A percentile compares a stretch with the other conserved stretches of the same genome.
Evolutionary conservation across 2,113 vertebrate species (phyloP).

Genomic region (Leptosomus discolor): DNA sequence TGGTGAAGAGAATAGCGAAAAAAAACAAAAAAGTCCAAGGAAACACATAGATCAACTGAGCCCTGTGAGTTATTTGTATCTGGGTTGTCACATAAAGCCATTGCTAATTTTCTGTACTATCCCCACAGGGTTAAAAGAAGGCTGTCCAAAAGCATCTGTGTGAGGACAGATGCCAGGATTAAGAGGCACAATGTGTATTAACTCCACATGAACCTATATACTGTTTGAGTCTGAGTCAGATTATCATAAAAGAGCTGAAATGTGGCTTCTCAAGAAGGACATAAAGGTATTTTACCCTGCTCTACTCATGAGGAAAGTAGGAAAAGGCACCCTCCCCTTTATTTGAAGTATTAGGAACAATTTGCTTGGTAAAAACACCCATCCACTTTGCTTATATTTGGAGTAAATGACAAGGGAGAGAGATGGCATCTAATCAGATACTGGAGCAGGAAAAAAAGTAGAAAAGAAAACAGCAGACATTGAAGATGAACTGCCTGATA

Average conservation of each 20-base stretch:
- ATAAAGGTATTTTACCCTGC: neutral
- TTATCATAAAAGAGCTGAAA: neutral
- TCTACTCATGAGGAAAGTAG: neutral
- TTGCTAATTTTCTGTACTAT: conserved; percentile 17
- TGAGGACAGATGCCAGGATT: neutral
- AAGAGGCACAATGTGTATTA: neutral
- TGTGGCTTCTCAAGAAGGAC: neutral
- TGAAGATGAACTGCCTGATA: neutral
- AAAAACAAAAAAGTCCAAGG: neutral
- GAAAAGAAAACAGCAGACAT: neutral
- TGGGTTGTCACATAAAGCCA: neutral
- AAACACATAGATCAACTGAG: neutral
- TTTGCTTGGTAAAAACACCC: neutral
- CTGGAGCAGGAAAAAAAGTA: neutral
- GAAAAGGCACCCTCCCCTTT: neutral
- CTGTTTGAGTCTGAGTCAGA: neutral
- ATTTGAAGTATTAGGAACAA: neutral
- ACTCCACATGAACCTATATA: neutral
- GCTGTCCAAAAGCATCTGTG: neutral
- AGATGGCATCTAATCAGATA: neutral
- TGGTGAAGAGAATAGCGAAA: neutral
- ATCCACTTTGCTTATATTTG: neutral
- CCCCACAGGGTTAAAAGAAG: neutral
- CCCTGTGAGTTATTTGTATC: neutral
- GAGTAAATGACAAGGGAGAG: neutral